These are phyloP conservation scores for Echiichthys vipera DNA, from an alignment of 2,797 vertebrate genomes.

Conservation along the genomic window DNA sequence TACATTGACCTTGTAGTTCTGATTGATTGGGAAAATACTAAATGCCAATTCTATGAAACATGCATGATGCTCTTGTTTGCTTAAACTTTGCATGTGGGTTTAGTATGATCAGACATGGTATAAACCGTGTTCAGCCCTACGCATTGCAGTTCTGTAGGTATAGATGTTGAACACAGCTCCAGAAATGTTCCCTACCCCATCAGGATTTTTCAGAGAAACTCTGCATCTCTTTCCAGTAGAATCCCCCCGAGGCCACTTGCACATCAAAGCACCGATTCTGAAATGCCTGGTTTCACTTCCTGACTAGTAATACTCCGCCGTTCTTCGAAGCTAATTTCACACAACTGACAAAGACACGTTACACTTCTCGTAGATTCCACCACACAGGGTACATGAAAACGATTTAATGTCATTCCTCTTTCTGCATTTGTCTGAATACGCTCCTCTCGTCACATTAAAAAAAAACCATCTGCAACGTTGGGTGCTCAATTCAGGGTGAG, in stretches of 20 bases:
- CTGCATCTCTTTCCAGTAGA: slow-evolving; percentile 62
- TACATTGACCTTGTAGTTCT: neutral
- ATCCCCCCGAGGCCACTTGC: slow-evolving; percentile 65
- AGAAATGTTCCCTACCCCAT: slow-evolving; percentile 52
- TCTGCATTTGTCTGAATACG: slow-evolving; percentile 10
- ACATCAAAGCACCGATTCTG: slow-evolving; percentile 71
- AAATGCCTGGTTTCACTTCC: slow-evolving; percentile 59
- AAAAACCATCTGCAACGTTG: slow-evolving; percentile 27
- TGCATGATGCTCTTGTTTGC: neutral
- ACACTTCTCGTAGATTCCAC: slow-evolving; percentile 10
- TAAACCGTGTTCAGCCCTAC: slow-evolving; percentile 1
- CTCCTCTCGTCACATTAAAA: slow-evolving; percentile 4
- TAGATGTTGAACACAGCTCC: slow-evolving; percentile 31
- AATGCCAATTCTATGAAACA: neutral
- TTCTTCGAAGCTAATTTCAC: slow-evolving; percentile 55
- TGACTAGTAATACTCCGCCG: slow-evolving; percentile 47
- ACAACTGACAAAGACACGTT: slow-evolving; percentile 48
- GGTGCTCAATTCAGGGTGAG: slow-evolving; percentile 40
- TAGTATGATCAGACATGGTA: slow-evolving; percentile 15
- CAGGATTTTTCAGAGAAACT: slow-evolving; percentile 64
- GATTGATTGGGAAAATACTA: neutral
- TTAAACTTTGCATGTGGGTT: neutral
- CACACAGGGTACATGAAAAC: neutral
- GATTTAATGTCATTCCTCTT: slow-evolving; percentile 2
- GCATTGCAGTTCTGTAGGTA: slow-evolving; percentile 26